Evolutionary conservation across 1,140 invertebrate genomes (phyloP), one percentile per base, ranked within the genome.

Genomic region (Meloidogyne chitwoodi): DNA sequence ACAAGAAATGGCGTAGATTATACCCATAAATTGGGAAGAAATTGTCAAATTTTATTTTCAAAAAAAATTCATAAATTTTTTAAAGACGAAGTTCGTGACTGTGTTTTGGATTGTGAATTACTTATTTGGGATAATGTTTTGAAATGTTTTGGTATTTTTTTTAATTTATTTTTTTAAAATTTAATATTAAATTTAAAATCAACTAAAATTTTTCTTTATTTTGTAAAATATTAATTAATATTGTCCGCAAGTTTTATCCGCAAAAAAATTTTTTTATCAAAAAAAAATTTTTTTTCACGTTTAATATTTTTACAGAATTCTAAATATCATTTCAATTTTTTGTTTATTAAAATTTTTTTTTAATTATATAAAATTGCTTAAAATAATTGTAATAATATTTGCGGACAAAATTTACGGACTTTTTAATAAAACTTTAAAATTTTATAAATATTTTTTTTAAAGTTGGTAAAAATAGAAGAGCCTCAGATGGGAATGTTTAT

Each of bases 401-500:
- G 41, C 41, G 41, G 41, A 44, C 41, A 44, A 14, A 44, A 44
- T 48, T 48, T 48, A 16, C 44, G 44, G 44, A 48, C 34, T 38
- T 38, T 31, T 31, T 31, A 3, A 3, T 31, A 31, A 38, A n/a
- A n/a, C n/a, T 38, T 38, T 4, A 48, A 48, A 19, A 48, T 76
- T 67, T 29, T 14, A 19, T 61, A 75, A 31, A 19, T 19, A n/a
- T 44, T 12, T 38, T 5, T n/a, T 66, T 14, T 82, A 76, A 19
- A 84, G 82, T 81, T 38, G 81, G 81, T 3, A 82, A 82, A 31
- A 83, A 80, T 71, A 80, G 74, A 29, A 31, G 72, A 61, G 74
- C 79, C 14, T 81, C 78, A 5, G 79, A 77, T 27, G 82, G 81
- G 22, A 41, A 68, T 26, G 56, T 83, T 27, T 77, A 80, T 62